These are phyloP conservation scores for Melanogrammus aeglefinus DNA, from an alignment of 2,797 vertebrate species.

Conservation along the genomic window DNA sequence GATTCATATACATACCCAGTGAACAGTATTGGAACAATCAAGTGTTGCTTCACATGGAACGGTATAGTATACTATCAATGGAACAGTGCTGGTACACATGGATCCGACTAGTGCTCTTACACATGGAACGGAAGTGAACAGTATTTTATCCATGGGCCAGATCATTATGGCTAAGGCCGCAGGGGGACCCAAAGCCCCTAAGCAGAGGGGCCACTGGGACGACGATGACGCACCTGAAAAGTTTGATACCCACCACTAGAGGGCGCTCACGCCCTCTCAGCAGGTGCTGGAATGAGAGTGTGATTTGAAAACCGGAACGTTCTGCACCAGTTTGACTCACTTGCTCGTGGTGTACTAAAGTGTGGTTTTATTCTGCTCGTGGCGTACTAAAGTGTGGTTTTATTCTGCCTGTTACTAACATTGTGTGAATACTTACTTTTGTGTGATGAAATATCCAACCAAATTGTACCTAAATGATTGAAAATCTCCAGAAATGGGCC, in stretches of 20 bases:
- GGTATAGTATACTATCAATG: neutral
- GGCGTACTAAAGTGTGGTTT: conserved; percentile 41
- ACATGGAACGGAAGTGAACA: neutral
- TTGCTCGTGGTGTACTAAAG: conserved; percentile 27
- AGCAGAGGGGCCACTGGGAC: conserved; percentile 92
- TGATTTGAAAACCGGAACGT: conserved; percentile 48
- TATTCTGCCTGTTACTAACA: conserved; percentile 55
- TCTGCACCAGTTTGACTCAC: conserved; percentile 57
- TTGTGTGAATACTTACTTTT: conserved; percentile 28
- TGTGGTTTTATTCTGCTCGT: conserved; percentile 33
- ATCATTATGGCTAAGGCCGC: conserved; percentile 96
- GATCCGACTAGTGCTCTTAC: neutral
- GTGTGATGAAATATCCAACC: neutral
- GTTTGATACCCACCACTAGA: conserved; percentile 79
- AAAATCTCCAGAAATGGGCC: conserved; percentile 6
- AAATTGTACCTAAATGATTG: neutral
- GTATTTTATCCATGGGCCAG: conserved; percentile 65
- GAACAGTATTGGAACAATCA: no score
- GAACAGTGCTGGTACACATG: neutral
- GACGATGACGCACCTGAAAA: conserved; percentile 84
- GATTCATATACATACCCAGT: no score
- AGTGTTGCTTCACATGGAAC: neutral
- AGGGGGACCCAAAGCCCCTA: conserved; percentile 86
- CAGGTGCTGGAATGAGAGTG: conserved; percentile 64
- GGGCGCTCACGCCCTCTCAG: conserved; percentile 55